Evolutionary conservation across 1,140 invertebrate species (phyloP).

Genomic region (Rhynchophorus ferrugineus): DNA sequence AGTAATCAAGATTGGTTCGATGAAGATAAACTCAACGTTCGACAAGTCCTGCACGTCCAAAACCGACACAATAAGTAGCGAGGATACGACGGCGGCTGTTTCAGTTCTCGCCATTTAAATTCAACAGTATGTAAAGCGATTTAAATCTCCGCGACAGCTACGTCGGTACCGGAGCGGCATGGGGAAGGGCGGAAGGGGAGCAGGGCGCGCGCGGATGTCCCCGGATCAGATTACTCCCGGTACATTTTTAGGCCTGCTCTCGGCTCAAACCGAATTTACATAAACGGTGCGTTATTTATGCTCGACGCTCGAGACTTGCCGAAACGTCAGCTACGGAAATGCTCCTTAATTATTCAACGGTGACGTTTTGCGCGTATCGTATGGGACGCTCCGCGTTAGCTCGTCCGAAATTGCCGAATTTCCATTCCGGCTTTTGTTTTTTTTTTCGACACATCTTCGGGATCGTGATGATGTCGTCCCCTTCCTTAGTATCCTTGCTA

Average conservation of each 20-base stretch:
- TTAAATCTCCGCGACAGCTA: too few relatives aligned
- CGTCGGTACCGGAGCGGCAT: too few relatives aligned
- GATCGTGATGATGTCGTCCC: neutral
- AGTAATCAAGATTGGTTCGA: too few relatives aligned
- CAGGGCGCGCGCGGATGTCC: too few relatives aligned
- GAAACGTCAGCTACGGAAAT: conserved; percentile 7
- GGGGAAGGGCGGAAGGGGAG: too few relatives aligned
- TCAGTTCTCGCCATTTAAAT: conserved; percentile 23
- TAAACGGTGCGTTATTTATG: conserved; percentile 23
- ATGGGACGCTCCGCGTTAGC: neutral
- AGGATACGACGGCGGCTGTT: conserved; percentile 13
- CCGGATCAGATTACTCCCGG: conserved; percentile 16
- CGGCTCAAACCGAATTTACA: conserved; percentile 14
- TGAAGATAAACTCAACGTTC: too few relatives aligned
- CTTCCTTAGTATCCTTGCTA: neutral
- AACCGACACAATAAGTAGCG: conserved; percentile 15
- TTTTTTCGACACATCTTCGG: neutral
- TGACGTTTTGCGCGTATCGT: conserved; percentile 5
- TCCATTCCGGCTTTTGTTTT: conserved; percentile 2
- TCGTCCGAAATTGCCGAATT: conserved; percentile 2
- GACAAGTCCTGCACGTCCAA: too few relatives aligned
- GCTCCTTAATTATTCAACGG: conserved; percentile 15
- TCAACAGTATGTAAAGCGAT: conserved; percentile 22
- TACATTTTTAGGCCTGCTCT: neutral
- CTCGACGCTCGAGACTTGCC: conserved; percentile 1